Percentiles rank a stretch among this genome's conserved stretches.
phyloP scores from a whole-genome alignment of 1,140 invertebrate species.

The Helicoverpa zea region DNA sequence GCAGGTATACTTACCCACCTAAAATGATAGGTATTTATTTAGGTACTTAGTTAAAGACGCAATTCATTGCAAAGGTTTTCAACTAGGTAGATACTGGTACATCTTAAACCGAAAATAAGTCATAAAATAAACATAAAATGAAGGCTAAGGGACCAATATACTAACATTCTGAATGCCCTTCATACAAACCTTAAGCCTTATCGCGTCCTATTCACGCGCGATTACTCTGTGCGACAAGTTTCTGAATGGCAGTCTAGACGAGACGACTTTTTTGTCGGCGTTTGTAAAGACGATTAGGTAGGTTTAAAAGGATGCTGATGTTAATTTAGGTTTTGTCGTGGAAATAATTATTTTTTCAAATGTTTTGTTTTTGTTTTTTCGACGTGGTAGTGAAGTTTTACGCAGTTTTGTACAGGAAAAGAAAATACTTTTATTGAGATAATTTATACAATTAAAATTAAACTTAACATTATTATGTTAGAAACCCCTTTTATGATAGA shows the following conservation, averaged over 20 bases:
- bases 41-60: too few relatives aligned
- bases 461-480: too few relatives aligned
- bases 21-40: too few relatives aligned
- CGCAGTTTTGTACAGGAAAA: neutral
- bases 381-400: neutral
- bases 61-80: too few relatives aligned
- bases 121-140: slow-evolving; percentile 13
- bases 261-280: neutral
- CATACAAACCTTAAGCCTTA: slow-evolving; percentile 20
- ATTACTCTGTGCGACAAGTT: slow-evolving; percentile 20
- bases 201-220: slow-evolving; percentile 29
- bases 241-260: neutral
- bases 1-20: too few relatives aligned
- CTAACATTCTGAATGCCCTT: slow-evolving; percentile 32
- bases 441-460: too few relatives aligned
- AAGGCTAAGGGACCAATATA: slow-evolving; percentile 14
- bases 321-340: neutral
- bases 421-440: too few relatives aligned
- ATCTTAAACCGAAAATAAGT: neutral
- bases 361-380: neutral
- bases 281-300: neutral
- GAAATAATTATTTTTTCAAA: too few relatives aligned
- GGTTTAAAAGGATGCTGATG: neutral
- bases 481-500: too few relatives aligned
- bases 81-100: neutral